Percentiles rank a stretch among this genome's conserved stretches.
phyloP scores from a whole-genome alignment of 1,140 invertebrate genomes.

The Phortica variegata region DNA sequence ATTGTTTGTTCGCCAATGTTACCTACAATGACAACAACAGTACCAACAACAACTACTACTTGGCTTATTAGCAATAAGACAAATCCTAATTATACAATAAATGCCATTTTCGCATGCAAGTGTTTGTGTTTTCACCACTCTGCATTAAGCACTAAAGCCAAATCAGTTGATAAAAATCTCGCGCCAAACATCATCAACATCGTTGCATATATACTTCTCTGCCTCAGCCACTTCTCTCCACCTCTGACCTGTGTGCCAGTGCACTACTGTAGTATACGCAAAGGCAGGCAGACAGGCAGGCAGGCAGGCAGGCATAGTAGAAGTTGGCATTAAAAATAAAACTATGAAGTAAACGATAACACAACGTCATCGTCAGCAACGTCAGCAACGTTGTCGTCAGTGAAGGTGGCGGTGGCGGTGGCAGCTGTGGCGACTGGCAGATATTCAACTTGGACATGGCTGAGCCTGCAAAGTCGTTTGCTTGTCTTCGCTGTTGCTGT shows the following conservation, averaged over 20 bases:
- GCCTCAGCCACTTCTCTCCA: conserved; percentile 2
- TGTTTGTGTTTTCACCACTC: conserved; percentile 39
- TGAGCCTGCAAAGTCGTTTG: too few relatives aligned
- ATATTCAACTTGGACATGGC: too few relatives aligned
- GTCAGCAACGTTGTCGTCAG: conserved; percentile 2
- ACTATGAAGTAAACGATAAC: conserved; percentile 51
- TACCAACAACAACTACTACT: conserved; percentile 14
- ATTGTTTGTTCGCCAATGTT: too few relatives aligned
- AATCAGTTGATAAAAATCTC: conserved; percentile 42
- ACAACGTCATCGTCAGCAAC: too few relatives aligned
- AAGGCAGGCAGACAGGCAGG: background rate
- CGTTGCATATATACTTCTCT: conserved; percentile 13
- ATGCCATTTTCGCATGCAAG: conserved; percentile 51
- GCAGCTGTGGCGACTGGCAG: conserved; percentile 6
- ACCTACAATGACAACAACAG: conserved; percentile 43
- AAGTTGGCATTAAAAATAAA: conserved; percentile 42
- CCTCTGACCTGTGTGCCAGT: conserved; percentile 1
- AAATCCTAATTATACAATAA: conserved; percentile 57
- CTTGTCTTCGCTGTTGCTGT: background rate
- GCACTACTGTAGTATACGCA: too few relatives aligned
- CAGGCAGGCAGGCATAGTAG: conserved; percentile 24
- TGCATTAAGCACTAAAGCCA: conserved; percentile 26
- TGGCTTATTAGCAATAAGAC: conserved; percentile 53
- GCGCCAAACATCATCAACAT: conserved; percentile 26
- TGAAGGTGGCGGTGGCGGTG: background rate